Conservation (phyloP, 35 echinoderm and acorn worm genomes). For the Patiria miniata region DNA sequence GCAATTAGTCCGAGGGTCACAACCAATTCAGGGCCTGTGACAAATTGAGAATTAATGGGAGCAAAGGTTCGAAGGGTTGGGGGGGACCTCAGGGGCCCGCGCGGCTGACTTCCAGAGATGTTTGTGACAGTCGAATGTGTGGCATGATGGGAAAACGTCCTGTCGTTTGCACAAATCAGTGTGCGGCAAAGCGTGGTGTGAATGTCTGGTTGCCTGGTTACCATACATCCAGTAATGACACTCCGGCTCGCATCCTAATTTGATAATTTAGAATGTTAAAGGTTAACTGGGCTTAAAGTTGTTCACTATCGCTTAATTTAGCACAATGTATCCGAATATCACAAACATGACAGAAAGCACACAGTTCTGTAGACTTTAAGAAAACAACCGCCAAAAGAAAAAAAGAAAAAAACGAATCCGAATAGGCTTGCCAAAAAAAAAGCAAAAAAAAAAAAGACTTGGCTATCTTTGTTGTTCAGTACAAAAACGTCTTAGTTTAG, state of each 20-base stretch:
- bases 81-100: no score
- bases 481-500: no score
- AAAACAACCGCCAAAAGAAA: no score
- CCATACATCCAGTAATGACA: not conserved
- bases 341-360: no score
- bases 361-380: no score
- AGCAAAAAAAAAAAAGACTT: no score
- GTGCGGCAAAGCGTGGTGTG: not conserved
- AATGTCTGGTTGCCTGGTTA: not conserved
- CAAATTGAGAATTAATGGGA: constrained; percentile 8
- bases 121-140: not conserved
- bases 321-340: no score
- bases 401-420: no score
- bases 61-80: not conserved
- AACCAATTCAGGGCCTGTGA: not conserved
- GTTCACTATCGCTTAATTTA: no score
- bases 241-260: not conserved
- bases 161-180: not conserved
- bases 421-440: no score
- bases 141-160: not conserved
- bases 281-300: no score
- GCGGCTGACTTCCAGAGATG: not conserved
- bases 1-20: constrained; percentile 9
- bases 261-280: not conserved
- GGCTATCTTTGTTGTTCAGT: no score